Evolutionary conservation across 2,888 invertebrate genomes (phyloP), one percentile per base, ranked within the genome.

Genomic region (Magallana nippona): DNA sequence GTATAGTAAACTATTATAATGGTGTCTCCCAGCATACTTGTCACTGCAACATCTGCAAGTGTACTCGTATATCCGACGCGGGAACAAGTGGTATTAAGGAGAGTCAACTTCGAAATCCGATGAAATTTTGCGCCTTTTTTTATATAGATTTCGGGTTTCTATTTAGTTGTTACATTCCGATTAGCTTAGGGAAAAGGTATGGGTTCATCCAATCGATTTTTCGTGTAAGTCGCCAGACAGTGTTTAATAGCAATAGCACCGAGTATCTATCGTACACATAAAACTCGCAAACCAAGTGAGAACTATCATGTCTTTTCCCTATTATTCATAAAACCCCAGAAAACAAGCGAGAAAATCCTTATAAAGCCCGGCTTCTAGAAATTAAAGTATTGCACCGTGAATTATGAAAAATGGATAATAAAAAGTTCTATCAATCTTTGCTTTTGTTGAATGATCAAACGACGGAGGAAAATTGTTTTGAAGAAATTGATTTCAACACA

Each of bases 401-500:
- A 71, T 71, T 71, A 71, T 71, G 71, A 71, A 71, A 71, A 71
- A 71, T 71, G 71, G 71, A 71, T 71, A 71, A 71, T 71, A 71
- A 71, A 71, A 71, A 71, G 71, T 71, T 71, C 71, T 71, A 71
- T 71, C 71, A 71, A 71, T 71, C 71, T 71, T 71, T 71, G 71
- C 71, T 71, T 71, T 71, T 71, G 71, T 71, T 71, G 71, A 71
- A 71, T 71, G 71, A 27, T 22, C 27, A 71, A 27, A 27, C 79
- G 22, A 57, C 15, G 22, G 79, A 27, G 57, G 56, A 57, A 79
- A 79, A 79, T 79, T 57, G 79, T 79, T 79, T 81, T 60, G 27
- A 22, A 44, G 60, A 82, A 71, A 82, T 82, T 71, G 82, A 82
- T 82, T 71, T 82, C 60, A 27, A 32, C 82, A 60, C 82, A 82